Conservation (phyloP, 2,888 invertebrate genomes). For the Trichogramma evanescens region DNA sequence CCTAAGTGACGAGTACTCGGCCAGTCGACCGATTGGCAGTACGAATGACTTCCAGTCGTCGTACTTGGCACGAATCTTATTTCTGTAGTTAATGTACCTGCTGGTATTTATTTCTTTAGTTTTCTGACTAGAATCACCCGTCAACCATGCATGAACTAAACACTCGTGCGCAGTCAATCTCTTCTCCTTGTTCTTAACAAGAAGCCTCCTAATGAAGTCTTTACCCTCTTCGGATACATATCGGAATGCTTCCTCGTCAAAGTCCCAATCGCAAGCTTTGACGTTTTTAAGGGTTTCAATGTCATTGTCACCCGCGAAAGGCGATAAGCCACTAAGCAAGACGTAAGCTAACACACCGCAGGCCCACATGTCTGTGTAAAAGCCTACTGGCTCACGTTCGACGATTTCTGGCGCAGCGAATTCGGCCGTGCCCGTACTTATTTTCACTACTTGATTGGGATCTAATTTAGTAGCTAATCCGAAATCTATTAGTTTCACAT, state of each 20-base stretch:
- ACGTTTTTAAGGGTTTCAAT: slow-evolving; percentile 97
- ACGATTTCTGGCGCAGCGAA: slow-evolving; percentile 99
- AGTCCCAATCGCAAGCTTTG: slow-evolving; percentile 98
- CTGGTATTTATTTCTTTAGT: slow-evolving; percentile 75
- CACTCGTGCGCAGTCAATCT: slow-evolving; percentile 99
- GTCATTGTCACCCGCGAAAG: slow-evolving; percentile 98
- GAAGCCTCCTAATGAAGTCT: slow-evolving; percentile 91
- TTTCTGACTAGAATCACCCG: slow-evolving; percentile 72
- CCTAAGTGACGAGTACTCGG: slow-evolving; percentile 93
- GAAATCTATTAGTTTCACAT: slow-evolving; percentile 98
- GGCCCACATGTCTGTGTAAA: slow-evolving; percentile 99
- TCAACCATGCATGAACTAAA: slow-evolving; percentile 89
- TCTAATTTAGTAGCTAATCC: slow-evolving; percentile 97
- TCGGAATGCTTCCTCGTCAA: slow-evolving; percentile 91
- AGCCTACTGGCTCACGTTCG: slow-evolving; percentile 96
- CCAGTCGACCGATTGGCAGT: slow-evolving; percentile 90
- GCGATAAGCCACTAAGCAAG: slow-evolving; percentile 93
- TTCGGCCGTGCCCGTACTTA: slow-evolving; percentile 98
- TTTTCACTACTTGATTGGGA: slow-evolving; percentile 97
- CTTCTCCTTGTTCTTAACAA: slow-evolving; percentile 91
- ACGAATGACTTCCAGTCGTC: slow-evolving; percentile 75
- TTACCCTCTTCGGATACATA: slow-evolving; percentile 94
- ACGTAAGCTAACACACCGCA: slow-evolving; percentile 98
- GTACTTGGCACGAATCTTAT: slow-evolving; percentile 78
- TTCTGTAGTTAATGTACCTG: slow-evolving; percentile 79